phyloP scores from a whole-genome alignment of 2,797 vertebrate genomes.

The Lateolabrax maculatus region DNA sequence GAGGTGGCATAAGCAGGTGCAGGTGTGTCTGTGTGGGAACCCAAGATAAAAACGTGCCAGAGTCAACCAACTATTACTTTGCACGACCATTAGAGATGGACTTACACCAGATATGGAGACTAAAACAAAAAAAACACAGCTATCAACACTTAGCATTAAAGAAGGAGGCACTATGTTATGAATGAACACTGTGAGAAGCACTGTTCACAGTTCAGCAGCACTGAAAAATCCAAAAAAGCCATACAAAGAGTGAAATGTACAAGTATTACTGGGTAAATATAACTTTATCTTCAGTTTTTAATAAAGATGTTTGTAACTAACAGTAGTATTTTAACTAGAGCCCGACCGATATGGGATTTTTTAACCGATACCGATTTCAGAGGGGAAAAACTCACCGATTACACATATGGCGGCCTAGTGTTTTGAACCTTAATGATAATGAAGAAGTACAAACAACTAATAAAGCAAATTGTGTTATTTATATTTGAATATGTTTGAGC shows the following conservation, averaged over 20 bases:
- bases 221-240: not conserved
- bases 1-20: conserved; percentile 24
- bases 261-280: not conserved
- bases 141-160: not conserved
- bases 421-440: not conserved
- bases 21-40: conserved; percentile 8
- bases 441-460: not conserved
- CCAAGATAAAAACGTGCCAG: not conserved
- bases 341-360: too few relatives aligned
- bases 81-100: not conserved
- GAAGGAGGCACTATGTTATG: not conserved
- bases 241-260: not conserved
- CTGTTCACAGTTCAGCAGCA: not conserved
- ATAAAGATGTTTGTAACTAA: not conserved
- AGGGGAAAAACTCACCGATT: too few relatives aligned
- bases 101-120: not conserved
- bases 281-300: not conserved
- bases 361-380: too few relatives aligned
- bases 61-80: not conserved
- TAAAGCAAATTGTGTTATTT: not conserved
- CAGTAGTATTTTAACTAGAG: too few relatives aligned
- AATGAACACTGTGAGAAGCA: not conserved
- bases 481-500: not conserved
- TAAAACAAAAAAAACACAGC: not conserved
- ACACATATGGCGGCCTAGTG: too few relatives aligned